Evolutionary conservation across 1,140 invertebrate genomes (phyloP), one percentile per base, ranked within the genome.

Genomic region (Drosophila carrolli): DNA sequence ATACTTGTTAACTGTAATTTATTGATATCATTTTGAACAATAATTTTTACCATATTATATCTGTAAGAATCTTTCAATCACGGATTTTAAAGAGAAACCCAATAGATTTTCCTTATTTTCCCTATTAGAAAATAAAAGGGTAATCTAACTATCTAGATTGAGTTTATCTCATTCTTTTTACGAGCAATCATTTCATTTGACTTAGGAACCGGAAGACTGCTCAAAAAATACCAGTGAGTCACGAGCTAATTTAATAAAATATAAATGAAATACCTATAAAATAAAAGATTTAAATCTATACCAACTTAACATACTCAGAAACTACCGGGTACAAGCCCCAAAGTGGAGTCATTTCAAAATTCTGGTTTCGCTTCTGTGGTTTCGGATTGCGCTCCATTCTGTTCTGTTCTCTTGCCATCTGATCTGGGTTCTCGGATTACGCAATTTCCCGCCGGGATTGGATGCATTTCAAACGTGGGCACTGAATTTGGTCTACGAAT

Each of bases 281-380:
- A 4, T 10, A 11, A 38, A 54, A 27, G 38, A 66, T 27, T 11
- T 68, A 66, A 66, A 54, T 68, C 65, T 65, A 27, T 16, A 29
- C 29, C 14, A 35, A 51, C 46, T 66, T 54, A 67, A 66, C 38
- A 66, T n/a, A 41, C 61, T 68, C 38, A 32, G 8, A 35, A 68
- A 68, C 65, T 68, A 68, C 60, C 65, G 47, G 65, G 51, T 58
- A 40, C 43, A 48, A 68, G 23, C 59, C 44, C 40, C 40, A 46
- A 59, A 63, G 46, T 55, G 37, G 46, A 73, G 35, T 46, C 48
- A 35, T 61, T 71, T 47, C 32, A 10, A 48, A 72, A 65, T 75
- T 75, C 72, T 75, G 71, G 70, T 75, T 75, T 75, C 29, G 16
- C 27, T 29, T 41, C 48, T 53, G 67, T 48, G 71, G 67, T 60